phyloP scores from a whole-genome alignment of 1,140 invertebrate species.

The Drosophila gunungcola region DNA sequence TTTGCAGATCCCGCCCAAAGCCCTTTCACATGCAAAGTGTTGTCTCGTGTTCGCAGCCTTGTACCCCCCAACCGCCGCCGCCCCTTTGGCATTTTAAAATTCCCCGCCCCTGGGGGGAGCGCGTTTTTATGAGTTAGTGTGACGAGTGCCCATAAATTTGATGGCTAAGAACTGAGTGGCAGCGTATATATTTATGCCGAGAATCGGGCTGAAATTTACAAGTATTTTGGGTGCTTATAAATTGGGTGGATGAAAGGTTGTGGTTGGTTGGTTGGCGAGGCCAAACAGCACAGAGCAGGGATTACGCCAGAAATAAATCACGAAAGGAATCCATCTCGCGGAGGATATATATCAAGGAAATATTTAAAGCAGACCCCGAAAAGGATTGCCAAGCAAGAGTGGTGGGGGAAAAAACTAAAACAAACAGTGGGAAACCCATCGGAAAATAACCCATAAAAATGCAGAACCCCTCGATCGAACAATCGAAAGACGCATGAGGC shows the following conservation, averaged over 20 bases:
- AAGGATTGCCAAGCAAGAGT: conserved; percentile 13
- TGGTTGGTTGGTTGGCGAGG: neutral
- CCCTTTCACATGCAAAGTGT: conserved; percentile 74
- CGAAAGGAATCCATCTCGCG: conserved; percentile 6
- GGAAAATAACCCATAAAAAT: conserved; percentile 18
- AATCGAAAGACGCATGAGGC: conserved; percentile 57
- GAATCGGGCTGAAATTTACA: conserved; percentile 56
- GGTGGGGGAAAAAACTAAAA: conserved; percentile 22
- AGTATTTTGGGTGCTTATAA: conserved; percentile 63
- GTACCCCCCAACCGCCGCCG: conserved; percentile 1
- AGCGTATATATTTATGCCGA: conserved; percentile 42
- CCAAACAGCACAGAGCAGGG: conserved; percentile 34
- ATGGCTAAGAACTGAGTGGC: conserved; percentile 61
- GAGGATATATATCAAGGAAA: conserved; percentile 7
- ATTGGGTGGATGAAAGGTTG: conserved; percentile 59
- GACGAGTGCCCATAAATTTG: conserved; percentile 77
- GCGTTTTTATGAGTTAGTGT: conserved; percentile 78
- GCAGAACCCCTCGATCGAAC: conserved; percentile 44
- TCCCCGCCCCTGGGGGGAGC: conserved; percentile 32
- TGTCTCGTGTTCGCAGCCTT: conserved; percentile 52
- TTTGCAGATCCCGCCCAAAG: conserved; percentile 23
- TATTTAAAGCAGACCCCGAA: conserved; percentile 26
- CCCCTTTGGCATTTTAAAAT: conserved; percentile 40
- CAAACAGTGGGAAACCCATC: conserved; percentile 45
- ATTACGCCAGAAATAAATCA: conserved; percentile 45